phyloP scores from a whole-genome alignment of 2,797 vertebrate species.

The Emydoidea blandingii region DNA sequence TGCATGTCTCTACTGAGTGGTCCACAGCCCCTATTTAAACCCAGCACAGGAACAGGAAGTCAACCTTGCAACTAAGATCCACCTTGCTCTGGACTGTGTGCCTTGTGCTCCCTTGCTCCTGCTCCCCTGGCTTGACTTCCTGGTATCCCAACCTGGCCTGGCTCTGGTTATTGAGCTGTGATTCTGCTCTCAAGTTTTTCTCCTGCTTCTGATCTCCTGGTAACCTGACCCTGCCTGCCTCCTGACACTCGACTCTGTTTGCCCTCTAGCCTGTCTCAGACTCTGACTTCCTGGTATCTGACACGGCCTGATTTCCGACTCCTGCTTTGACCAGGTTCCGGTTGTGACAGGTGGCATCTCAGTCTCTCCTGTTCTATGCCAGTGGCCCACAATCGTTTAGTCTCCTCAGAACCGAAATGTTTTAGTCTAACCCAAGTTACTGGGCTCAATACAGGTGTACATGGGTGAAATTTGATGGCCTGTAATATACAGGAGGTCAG shows the following conservation, averaged over 20 bases:
- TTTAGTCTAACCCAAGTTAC: neutral
- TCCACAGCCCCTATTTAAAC: neutral
- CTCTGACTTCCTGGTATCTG: neutral
- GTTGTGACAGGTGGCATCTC: neutral
- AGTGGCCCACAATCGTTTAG: neutral
- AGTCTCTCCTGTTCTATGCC: neutral
- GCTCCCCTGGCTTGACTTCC: neutral
- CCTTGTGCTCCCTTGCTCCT: neutral
- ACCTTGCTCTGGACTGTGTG: neutral
- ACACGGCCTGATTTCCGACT: neutral
- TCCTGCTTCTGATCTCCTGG: neutral
- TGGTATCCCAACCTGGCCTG: neutral
- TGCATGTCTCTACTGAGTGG: too few species aligned
- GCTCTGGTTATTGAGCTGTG: neutral
- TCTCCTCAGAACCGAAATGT: neutral
- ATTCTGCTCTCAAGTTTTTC: neutral
- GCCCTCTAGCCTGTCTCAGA: neutral
- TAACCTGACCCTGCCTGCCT: neutral
- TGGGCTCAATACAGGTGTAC: neutral
- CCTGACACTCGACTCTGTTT: neutral
- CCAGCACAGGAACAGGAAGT: neutral
- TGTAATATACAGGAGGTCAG: neutral
- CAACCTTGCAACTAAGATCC: neutral
- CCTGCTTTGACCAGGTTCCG: neutral
- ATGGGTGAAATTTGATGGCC: neutral